Conservation (phyloP, 2,797 vertebrate genomes). For the Enteromius trimaculatus region DNA sequence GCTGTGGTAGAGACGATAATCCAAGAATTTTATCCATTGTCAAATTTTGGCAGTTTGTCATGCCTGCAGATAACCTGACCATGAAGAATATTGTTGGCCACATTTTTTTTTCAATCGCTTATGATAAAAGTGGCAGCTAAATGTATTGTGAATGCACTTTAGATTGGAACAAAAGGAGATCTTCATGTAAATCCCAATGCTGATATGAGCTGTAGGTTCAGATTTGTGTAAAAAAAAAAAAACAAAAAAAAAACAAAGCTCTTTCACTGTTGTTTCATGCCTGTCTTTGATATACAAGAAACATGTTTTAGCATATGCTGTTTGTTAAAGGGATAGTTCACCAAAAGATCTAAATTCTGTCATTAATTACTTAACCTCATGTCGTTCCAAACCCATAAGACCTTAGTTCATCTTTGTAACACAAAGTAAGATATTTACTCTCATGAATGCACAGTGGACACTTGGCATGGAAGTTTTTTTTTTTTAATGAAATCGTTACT, state of each 20-base stretch:
- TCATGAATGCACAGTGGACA: background rate
- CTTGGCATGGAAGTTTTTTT: background rate
- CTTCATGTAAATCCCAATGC: background rate
- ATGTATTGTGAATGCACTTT: background rate
- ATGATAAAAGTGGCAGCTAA: background rate
- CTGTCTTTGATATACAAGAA: background rate
- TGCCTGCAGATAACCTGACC: background rate
- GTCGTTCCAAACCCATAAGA: too few species aligned
- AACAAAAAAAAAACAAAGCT: too few species aligned
- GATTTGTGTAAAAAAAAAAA: background rate
- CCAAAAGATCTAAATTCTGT: too few species aligned
- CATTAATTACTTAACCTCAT: too few species aligned
- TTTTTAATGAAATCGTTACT: background rate
- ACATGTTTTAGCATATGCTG: background rate
- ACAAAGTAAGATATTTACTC: too few species aligned
- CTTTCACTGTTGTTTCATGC: background rate
- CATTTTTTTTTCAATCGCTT: background rate
- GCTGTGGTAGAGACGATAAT: background rate
- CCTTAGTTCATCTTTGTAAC: too few species aligned
- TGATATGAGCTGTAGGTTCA: background rate
- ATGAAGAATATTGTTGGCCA: background rate
- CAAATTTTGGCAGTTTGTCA: background rate
- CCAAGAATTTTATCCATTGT: background rate
- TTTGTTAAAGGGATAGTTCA: too few species aligned
- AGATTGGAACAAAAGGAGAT: background rate